A percentile compares a stretch with the other conserved stretches of the same genome.
Evolutionary conservation across 2,113 vertebrate species (phyloP).

Genomic region (Halichoerus grypus): DNA sequence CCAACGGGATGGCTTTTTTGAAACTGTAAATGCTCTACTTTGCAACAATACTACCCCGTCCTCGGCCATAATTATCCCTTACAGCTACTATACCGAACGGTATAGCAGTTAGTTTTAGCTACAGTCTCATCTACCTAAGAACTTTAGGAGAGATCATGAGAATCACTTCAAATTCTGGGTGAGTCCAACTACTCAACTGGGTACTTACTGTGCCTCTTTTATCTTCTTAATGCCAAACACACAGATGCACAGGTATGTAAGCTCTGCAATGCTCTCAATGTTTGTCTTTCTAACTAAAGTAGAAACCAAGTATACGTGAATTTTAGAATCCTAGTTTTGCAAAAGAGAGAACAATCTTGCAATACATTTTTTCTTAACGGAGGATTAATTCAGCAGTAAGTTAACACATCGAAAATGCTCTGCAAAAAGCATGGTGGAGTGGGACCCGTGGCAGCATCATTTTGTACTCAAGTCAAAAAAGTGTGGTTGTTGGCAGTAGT

Average conservation of each 20-base stretch:
- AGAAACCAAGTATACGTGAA: not conserved
- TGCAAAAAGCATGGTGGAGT: not conserved
- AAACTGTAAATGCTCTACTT: not conserved
- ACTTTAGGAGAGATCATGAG: not conserved
- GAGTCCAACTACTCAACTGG: not conserved
- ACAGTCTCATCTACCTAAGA: not conserved
- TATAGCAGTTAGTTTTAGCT: not conserved
- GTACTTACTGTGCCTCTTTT: not conserved
- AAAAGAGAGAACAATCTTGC: not conserved
- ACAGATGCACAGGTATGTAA: not conserved
- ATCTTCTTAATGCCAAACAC: not conserved
- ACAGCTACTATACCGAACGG: not conserved
- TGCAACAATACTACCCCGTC: not conserved
- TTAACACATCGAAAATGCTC: not conserved
- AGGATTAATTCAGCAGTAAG: not conserved
- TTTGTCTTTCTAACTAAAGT: not conserved
- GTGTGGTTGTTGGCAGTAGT: not conserved
- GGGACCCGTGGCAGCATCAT: fast-evolving
- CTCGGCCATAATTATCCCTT: not conserved
- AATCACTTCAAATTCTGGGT: not conserved
- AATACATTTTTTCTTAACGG: not conserved
- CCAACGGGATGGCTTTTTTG: not conserved
- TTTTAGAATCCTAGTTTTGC: not conserved
- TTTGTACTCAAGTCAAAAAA: not conserved
- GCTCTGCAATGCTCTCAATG: not conserved